Conservation (phyloP, 2,888 invertebrate genomes). For the Limenitis camilla region DNA sequence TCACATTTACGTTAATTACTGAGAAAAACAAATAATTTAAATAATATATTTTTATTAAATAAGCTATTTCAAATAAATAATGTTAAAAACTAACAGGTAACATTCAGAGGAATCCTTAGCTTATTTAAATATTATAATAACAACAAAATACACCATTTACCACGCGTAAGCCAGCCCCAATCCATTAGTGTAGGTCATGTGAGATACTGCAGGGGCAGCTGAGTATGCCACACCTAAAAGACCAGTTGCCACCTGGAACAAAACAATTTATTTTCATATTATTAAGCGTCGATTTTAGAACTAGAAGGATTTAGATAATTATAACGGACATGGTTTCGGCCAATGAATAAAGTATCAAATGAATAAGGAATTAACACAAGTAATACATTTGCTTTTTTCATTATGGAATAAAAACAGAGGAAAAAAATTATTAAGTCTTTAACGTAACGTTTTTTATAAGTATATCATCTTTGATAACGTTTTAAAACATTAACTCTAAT, state of each 20-base stretch:
- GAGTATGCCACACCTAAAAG: conserved; percentile 76
- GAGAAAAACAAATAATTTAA: background rate
- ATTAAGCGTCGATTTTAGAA: too few relatives aligned
- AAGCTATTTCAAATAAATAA: conserved; percentile 14
- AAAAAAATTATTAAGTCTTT: too few relatives aligned
- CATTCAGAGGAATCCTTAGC: conserved; percentile 65
- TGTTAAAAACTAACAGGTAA: conserved; percentile 56
- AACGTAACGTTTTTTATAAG: too few relatives aligned
- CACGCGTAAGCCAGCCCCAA: conserved; percentile 73
- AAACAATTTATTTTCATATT: background rate
- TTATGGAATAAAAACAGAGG: too few relatives aligned
- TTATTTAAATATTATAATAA: conserved; percentile 27
- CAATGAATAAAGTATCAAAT: too few relatives aligned
- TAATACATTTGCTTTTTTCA: too few relatives aligned
- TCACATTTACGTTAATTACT: too few relatives aligned
- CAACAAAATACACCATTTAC: conserved; percentile 42
- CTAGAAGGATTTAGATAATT: too few relatives aligned
- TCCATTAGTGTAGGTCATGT: conserved; percentile 74
- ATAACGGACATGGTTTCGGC: too few relatives aligned
- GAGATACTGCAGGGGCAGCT: conserved; percentile 76
- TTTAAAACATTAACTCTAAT: too few relatives aligned
- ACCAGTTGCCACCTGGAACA: conserved; percentile 63
- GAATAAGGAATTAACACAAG: too few relatives aligned
- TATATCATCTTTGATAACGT: too few relatives aligned
- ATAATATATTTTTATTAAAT: conserved; percentile 6